Evolutionary conservation across 2,888 invertebrate species (phyloP), one percentile per base, ranked within the genome.

Genomic region (Pristionchus mayeri): DNA sequence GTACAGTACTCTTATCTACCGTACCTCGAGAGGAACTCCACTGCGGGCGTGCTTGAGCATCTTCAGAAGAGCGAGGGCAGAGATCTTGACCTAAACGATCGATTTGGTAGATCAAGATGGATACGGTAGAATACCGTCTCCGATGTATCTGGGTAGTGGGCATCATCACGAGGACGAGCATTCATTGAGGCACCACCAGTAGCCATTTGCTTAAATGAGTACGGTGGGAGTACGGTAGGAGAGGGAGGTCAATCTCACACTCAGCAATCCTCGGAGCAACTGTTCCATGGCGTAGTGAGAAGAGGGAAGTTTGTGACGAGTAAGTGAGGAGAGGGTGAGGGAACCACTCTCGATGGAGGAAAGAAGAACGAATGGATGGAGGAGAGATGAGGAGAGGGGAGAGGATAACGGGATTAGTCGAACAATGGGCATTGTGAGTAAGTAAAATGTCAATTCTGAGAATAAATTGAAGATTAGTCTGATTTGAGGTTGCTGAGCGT

Each of bases 11-110:
- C n/a, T n/a, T 21, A 7, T 34, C 37, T 60, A 40, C 13, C 4
- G 44, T 37, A 88, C 89, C 85, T 90, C 90, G 89, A 90, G 89
- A 13, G 90, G 90, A 13, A 90, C 89, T 16, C 89, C 88, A 37
- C 98, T 98, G 86, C 99, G 95, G 7, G 98, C 99, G 93, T 99
- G 99, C 94, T 98, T 99, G 89, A 99, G 94, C 99, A 99, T 99
- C 93, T 99, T 99, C 78, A 99, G 94, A 57, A 99, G 95, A 27
- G 99, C 98, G 93, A 98, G 93, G 0, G 97, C 97, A 0, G 97
- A 97, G 92, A 97, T 97, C 86, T 92, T 92, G 37, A 93, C 98
- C 54, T 7, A 21, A 16, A 54, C 54, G 54, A 54, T 16, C 21
- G 54, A 54, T 54, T n/a, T 60, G 24, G 18, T 13, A 30, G 54